Conservation (phyloP, 2,888 invertebrate species). For the Tricholauxania praeusta region DNA sequence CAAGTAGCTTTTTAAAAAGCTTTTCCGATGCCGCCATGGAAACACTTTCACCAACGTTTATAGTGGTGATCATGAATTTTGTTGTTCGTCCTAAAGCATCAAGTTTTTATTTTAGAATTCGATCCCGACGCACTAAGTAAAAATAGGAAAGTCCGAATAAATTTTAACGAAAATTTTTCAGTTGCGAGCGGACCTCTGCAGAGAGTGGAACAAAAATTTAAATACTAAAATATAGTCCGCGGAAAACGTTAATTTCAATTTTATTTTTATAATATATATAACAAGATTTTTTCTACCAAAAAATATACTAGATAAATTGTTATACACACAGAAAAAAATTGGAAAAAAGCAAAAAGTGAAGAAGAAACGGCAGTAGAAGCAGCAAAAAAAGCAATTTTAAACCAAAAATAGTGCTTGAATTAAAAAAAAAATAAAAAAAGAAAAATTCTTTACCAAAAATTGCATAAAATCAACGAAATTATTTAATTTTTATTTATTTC, state of each 20-base stretch:
- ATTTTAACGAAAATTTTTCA: slow-evolving; percentile 59
- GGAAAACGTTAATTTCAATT: slow-evolving; percentile 61
- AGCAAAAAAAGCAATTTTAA: slow-evolving; percentile 49
- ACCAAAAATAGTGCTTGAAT: slow-evolving; percentile 55
- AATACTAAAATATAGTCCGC: slow-evolving; percentile 65
- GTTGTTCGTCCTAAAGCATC: no score
- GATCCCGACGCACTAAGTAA: slow-evolving; percentile 24
- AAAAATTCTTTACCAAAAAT: slow-evolving; percentile 27
- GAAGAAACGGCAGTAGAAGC: slow-evolving; percentile 40
- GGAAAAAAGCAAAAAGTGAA: slow-evolving; percentile 40
- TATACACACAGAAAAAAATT: slow-evolving; percentile 47
- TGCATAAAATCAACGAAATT: slow-evolving; percentile 32
- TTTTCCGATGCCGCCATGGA: no score
- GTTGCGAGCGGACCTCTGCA: slow-evolving; percentile 70
- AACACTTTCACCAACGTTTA: no score
- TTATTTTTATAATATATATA: slow-evolving; percentile 42
- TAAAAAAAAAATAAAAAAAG: slow-evolving; percentile 29
- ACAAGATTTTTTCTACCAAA: slow-evolving; percentile 45
- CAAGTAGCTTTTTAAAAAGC: no score
- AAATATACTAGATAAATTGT: slow-evolving; percentile 55
- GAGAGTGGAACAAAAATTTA: slow-evolving; percentile 67
- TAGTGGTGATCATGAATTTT: no score
- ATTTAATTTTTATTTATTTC: slow-evolving; percentile 39
- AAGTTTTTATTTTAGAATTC: slow-evolving; percentile 30
- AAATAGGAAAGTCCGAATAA: slow-evolving; percentile 41